phyloP scores from a whole-genome alignment of 2,113 vertebrate genomes.

The Spea bombifrons region DNA sequence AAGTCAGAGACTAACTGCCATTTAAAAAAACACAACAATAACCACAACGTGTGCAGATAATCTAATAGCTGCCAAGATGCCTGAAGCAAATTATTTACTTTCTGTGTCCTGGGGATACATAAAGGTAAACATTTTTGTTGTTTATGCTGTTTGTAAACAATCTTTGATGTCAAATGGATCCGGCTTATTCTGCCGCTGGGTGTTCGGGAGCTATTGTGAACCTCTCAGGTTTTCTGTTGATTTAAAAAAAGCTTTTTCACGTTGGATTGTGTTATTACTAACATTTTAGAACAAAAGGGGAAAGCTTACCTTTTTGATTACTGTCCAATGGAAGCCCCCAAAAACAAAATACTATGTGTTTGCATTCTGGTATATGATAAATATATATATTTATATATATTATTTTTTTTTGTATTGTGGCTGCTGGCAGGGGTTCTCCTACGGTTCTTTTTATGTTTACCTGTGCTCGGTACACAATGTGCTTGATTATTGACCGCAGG shows the following conservation, averaged over 20 bases:
- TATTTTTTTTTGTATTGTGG: too few relatives aligned
- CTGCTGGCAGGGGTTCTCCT: too few relatives aligned
- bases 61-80: conserved; percentile 94
- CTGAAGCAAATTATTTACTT: conserved; percentile 92
- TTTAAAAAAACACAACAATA: conserved; percentile 36
- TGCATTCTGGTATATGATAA: too few relatives aligned
- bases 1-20: conserved; percentile 42
- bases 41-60: conserved; percentile 44
- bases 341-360: too few relatives aligned
- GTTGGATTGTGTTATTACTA: too few relatives aligned
- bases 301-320: too few relatives aligned
- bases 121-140: conserved; percentile 79
- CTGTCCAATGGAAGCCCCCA: too few relatives aligned
- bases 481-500: background rate
- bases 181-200: background rate
- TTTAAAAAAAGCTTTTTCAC: too few relatives aligned
- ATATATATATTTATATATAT: too few relatives aligned
- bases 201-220: background rate
- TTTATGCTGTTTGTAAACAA: conserved; percentile 17
- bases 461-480: background rate
- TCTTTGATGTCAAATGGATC: background rate
- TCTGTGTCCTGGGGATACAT: conserved; percentile 98
- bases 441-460: too few relatives aligned
- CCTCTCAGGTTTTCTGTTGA: too few relatives aligned
- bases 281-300: too few relatives aligned